Base-by-base conservation (phyloP, 2,113 vertebrate genomes). In the Loxodonta africana region DNA sequence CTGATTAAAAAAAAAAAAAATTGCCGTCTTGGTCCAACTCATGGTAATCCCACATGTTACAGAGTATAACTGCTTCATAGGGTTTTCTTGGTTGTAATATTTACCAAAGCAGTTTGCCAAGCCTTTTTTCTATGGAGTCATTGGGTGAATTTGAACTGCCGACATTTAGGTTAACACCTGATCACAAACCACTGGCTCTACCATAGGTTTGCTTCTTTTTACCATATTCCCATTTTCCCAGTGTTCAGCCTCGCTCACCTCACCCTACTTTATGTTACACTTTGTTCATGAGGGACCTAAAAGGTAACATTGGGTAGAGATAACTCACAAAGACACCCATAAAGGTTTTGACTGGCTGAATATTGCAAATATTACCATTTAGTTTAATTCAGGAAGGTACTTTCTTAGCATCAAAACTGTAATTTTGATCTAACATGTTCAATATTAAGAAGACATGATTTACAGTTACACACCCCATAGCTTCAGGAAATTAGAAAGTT, bases 181-280 rank as follows among this genome's bases (percentile, higher is more conserved):
- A 57, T 57, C 11, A 12, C 53, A 57, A 57, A 57, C 2, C 11
- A 12, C 53, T 57, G 53, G 53, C 53, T 15, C 15, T 14, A 57
- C 53, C 53, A 97, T 76, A 78, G 90, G 46, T 95, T 96, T 98
- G 96, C 98, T 98, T 97, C 93, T 97, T 98, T 97, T 95, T 95
- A 90, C 85, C 97, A 76, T 85, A 90, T 97, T 97, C 95, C 51
- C 71, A 84, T 95, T 81, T 94, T 85, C 82, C 74, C 74, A 25
- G 81, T 87, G 60, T 95, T 80, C 81, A 97, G 51, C 78, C 82
- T 81, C 88, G 82, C 57, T 88, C 97, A 85, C 92, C 95, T 94
- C 93, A 95, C 96, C 91, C 96, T 89, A 28, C 46, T 90, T 41
- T 44, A 74, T 95, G 15, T n/a, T 53, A 44, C 81, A 73, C 23